Conservation (phyloP, 1,140 invertebrate species). For the Drosophila watanabei region DNA sequence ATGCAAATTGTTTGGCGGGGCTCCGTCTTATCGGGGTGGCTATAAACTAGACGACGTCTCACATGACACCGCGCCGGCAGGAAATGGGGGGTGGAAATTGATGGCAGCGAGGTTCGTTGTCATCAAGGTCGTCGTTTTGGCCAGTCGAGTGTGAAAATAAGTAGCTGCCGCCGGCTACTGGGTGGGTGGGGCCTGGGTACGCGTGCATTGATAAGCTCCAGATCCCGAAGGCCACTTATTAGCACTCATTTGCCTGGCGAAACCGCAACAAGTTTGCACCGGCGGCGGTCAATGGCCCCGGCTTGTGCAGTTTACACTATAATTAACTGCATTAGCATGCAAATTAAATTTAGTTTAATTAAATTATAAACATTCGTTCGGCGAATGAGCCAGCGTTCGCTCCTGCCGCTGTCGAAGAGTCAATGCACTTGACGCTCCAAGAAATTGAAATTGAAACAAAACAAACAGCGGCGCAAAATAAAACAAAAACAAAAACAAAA, state of each 20-base stretch:
- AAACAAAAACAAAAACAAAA: constrained; percentile 20
- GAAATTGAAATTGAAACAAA: constrained; percentile 63
- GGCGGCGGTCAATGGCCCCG: constrained; percentile 49
- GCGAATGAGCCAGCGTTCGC: not conserved
- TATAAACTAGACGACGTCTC: constrained; percentile 54
- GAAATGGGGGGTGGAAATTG: constrained; percentile 7
- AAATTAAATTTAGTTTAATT: constrained; percentile 83
- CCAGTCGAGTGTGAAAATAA: constrained; percentile 32
- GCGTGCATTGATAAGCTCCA: constrained; percentile 25
- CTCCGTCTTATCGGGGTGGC: constrained; percentile 60
- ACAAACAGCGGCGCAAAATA: constrained; percentile 17
- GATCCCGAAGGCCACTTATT: constrained; percentile 7
- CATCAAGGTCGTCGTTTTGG: constrained; percentile 64
- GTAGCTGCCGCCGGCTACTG: too few relatives aligned
- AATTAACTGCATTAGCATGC: constrained; percentile 71
- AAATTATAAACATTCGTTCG: constrained; percentile 59
- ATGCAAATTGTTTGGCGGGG: constrained; percentile 59
- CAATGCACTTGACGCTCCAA: constrained; percentile 60
- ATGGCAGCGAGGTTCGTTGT: constrained; percentile 66
- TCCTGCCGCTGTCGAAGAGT: constrained; percentile 39
- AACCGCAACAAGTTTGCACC: constrained; percentile 20
- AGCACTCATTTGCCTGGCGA: constrained; percentile 12
- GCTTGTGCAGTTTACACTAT: constrained; percentile 67
- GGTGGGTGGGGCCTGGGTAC: constrained; percentile 5
- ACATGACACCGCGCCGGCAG: constrained; percentile 30